These are phyloP conservation scores for Hipparchia sbordonii DNA, from an alignment of 2,888 invertebrate species.

Conservation along the genomic window DNA sequence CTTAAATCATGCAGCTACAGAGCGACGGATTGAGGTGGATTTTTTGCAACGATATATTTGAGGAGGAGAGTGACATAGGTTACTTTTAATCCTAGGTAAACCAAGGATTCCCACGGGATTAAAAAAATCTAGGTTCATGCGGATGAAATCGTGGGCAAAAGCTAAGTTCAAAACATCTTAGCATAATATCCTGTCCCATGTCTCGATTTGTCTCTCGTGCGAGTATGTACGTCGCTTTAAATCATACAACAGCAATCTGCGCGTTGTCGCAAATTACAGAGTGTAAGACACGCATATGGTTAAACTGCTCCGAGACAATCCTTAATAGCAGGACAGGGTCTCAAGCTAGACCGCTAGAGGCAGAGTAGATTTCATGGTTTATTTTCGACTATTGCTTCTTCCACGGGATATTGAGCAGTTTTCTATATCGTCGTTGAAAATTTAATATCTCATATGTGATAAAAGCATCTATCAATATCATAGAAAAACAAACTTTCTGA, in stretches of 20 bases:
- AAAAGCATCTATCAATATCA: no score
- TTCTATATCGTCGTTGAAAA: background rate
- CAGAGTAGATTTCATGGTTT: slow-evolving; percentile 31
- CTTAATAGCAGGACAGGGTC: slow-evolving; percentile 72
- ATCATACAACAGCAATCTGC: slow-evolving; percentile 62
- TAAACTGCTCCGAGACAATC: slow-evolving; percentile 68
- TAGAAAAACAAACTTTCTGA: no score
- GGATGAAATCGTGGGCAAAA: no score
- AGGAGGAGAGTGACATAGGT: no score
- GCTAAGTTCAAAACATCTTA: background rate
- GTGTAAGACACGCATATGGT: slow-evolving; percentile 62
- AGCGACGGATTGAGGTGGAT: no score
- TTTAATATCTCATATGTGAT: no score
- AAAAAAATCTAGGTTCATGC: no score
- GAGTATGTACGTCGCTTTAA: slow-evolving; percentile 40
- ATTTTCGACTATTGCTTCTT: slow-evolving; percentile 28
- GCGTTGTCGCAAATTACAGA: slow-evolving; percentile 73
- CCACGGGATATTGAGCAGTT: slow-evolving; percentile 6
- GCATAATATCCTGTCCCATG: background rate
- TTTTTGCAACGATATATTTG: no score
- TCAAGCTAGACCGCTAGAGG: slow-evolving; percentile 59
- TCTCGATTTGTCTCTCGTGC: slow-evolving; percentile 10
- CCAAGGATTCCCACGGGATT: no score
- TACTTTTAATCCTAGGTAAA: no score
- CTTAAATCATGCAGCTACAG: no score